Evolutionary conservation across 2,888 invertebrate species (phyloP).

Genomic region (Agapostemon virescens): DNA sequence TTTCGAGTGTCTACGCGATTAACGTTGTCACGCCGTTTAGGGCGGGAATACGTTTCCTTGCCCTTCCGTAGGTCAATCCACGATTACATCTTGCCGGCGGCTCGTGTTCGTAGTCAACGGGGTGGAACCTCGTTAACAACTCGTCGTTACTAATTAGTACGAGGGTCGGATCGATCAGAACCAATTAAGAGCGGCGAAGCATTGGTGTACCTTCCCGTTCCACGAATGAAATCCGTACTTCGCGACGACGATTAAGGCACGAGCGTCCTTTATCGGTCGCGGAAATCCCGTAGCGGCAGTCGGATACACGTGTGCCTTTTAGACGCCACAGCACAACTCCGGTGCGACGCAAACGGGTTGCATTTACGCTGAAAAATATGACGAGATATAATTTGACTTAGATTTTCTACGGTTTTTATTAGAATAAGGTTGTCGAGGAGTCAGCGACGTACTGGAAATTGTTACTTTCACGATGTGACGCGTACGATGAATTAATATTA

Average conservation of each 20-base stretch:
- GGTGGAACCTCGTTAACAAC: constrained; percentile 51
- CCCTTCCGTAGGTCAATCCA: background rate
- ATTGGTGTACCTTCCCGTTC: constrained; percentile 31
- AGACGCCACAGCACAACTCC: background rate
- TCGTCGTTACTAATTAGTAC: constrained; percentile 61
- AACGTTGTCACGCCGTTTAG: background rate
- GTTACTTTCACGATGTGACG: no score
- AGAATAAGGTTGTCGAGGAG: no score
- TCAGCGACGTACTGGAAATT: no score
- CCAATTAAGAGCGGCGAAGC: constrained; percentile 52
- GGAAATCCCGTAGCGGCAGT: background rate
- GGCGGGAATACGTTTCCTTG: background rate
- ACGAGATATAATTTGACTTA: no score
- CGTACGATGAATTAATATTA: no score
- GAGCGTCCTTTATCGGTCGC: constrained; percentile 8
- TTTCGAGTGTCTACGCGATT: background rate
- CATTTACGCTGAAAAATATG: no score
- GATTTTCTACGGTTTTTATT: no score
- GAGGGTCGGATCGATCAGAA: constrained; percentile 56
- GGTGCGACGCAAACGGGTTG: background rate
- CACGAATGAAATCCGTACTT: constrained; percentile 53
- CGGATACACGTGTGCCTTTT: background rate
- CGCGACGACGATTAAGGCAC: constrained; percentile 45
- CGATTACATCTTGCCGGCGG: background rate
- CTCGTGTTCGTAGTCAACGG: constrained; percentile 11